These are phyloP conservation scores for Anniella stebbinsi DNA, from an alignment of 2,797 vertebrate genomes.

Conservation along the genomic window DNA sequence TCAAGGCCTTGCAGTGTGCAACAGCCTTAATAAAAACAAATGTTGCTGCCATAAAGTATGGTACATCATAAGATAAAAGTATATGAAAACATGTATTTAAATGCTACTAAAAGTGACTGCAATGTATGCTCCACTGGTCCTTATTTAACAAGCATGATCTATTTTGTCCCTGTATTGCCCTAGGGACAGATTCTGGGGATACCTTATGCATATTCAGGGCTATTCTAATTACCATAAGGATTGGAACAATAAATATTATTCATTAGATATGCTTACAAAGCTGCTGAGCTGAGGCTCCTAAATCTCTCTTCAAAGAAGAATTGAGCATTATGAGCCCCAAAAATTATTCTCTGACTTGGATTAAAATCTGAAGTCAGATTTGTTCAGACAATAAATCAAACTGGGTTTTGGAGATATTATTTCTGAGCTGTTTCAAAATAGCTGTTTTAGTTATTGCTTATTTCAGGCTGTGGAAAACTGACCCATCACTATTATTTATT, in stretches of 20 bases:
- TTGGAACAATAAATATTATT: not conserved
- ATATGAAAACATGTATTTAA: not conserved
- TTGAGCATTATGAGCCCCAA: not conserved
- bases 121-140: not conserved
- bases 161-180: not conserved
- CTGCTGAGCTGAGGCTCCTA: conserved; percentile 1
- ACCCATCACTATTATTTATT: not conserved
- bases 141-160: conserved; percentile 14
- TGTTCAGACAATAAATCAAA: not conserved
- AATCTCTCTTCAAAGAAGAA: conserved; percentile 10
- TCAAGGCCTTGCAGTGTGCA: not conserved
- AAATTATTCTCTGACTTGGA: not conserved
- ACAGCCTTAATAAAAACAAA: conserved; percentile 20
- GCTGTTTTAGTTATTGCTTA: no score
- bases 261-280: not conserved
- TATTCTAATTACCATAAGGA: not conserved
- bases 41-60: not conserved
- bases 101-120: not conserved
- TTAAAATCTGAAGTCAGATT: not conserved
- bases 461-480: not conserved
- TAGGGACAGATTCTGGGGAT: not conserved
- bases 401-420: not conserved
- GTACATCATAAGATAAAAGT: conserved; percentile 1
- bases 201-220: conserved; percentile 4
- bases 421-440: not conserved